Percentiles rank a stretch among this genome's conserved stretches.
Evolutionary conservation across 1,140 invertebrate species (phyloP).

Genomic region (Drosophila melanica): DNA sequence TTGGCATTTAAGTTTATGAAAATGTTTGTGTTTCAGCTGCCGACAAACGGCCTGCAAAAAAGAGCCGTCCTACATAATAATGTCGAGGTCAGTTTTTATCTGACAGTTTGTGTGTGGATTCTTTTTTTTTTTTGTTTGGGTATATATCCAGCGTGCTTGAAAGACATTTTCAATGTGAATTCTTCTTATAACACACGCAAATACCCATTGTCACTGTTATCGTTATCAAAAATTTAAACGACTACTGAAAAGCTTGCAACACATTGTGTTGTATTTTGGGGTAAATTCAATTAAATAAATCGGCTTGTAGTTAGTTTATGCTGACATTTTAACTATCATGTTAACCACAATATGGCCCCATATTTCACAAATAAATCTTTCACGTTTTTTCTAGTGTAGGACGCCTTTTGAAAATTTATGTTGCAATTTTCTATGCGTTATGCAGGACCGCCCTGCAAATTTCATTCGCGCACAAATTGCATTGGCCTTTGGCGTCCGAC

Average conservation of each 20-base stretch:
- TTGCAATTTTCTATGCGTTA: constrained; percentile 72
- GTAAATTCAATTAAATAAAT: constrained; percentile 47
- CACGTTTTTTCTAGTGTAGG: constrained; percentile 19
- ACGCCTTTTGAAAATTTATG: constrained; percentile 46
- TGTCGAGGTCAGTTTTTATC: constrained; percentile 56
- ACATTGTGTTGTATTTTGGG: constrained; percentile 6
- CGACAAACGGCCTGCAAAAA: constrained; percentile 18
- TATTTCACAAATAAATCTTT: constrained; percentile 32
- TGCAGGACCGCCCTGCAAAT: constrained; percentile 41
- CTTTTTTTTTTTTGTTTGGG: neutral
- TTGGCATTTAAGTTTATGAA: constrained; percentile 78
- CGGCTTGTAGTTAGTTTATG: constrained; percentile 60
- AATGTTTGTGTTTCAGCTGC: constrained; percentile 54
- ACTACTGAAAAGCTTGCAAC: constrained; percentile 13
- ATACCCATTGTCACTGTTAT: neutral
- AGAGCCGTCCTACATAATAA: constrained; percentile 30
- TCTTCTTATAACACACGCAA: no score
- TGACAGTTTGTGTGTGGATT: constrained; percentile 1
- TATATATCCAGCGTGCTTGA: constrained; percentile 3
- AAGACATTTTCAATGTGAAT: constrained; percentile 15
- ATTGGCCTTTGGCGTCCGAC: constrained; percentile 58
- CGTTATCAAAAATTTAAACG: neutral
- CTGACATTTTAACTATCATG: constrained; percentile 66
- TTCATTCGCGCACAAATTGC: constrained; percentile 60
- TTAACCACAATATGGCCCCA: constrained; percentile 56